These are phyloP conservation scores for Lydus trimaculatus DNA, from an alignment of 2,888 invertebrate species.

Conservation along the genomic window DNA sequence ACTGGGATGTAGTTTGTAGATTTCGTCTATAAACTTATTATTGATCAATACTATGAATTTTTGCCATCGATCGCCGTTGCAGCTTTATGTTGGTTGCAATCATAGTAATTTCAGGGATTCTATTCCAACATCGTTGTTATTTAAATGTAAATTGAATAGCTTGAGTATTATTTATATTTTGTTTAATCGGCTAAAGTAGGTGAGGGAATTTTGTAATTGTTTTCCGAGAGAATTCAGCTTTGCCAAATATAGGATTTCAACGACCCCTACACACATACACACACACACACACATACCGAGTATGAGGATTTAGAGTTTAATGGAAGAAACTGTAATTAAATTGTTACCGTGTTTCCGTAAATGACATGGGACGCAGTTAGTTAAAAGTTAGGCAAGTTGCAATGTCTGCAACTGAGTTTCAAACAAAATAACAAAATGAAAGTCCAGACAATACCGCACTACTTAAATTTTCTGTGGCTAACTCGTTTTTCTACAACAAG, in stretches of 20 bases:
- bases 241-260: neutral
- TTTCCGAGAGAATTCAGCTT: conserved; percentile 4
- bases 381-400: conserved; percentile 33
- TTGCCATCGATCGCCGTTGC: conserved; percentile 12
- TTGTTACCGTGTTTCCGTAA: conserved; percentile 38
- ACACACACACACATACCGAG: neutral
- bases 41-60: conserved; percentile 29
- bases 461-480: neutral
- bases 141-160: conserved; percentile 38
- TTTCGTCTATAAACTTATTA: conserved; percentile 36
- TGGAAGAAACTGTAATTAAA: conserved; percentile 40
- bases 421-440: neutral
- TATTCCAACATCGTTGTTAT: conserved; percentile 22
- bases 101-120: conserved; percentile 18
- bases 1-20: conserved; percentile 33
- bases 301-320: conserved; percentile 13
- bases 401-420: conserved; percentile 33
- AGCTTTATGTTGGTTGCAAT: too few relatives aligned
- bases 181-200: conserved; percentile 24
- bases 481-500: neutral
- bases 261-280: neutral
- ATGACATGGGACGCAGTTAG: conserved; percentile 38
- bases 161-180: conserved; percentile 35
- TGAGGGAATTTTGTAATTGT: conserved; percentile 27
- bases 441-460: neutral